phyloP scores from a whole-genome alignment of 23 tunicate species.

The Aplidium turbinatum region DNA sequence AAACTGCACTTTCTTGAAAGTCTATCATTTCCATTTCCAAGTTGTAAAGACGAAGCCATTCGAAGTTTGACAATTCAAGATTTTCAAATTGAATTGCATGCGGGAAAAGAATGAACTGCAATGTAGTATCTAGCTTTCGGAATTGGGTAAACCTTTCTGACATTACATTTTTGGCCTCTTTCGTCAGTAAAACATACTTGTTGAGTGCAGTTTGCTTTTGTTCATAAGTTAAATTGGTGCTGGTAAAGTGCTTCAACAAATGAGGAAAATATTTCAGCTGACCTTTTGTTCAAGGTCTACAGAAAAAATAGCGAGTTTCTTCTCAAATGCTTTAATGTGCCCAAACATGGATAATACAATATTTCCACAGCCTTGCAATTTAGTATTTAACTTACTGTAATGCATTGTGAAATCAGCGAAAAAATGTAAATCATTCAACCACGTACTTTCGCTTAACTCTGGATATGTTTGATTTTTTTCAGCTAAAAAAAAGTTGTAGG shows the following conservation, averaged over 20 bases:
- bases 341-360: constrained; percentile 8
- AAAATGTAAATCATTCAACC: constrained; percentile 21
- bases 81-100: constrained; percentile 19
- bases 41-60: constrained; percentile 25
- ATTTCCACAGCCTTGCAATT: constrained; percentile 9
- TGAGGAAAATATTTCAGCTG: constrained; percentile 27
- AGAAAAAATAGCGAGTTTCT: constrained; percentile 32
- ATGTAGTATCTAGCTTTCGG: constrained; percentile 21
- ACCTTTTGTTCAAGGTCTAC: constrained; percentile 6
- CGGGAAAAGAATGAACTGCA: constrained; percentile 27
- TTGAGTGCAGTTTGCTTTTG: constrained; percentile 8
- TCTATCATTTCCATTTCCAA: constrained; percentile 46
- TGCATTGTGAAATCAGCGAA: constrained; percentile 29
- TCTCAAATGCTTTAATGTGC: constrained; percentile 30
- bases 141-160: constrained; percentile 11
- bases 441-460: constrained; percentile 17
- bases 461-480: constrained; percentile 9
- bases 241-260: constrained; percentile 19
- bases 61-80: constrained; percentile 14
- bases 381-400: constrained; percentile 24
- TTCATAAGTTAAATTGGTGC: constrained; percentile 19
- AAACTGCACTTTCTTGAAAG: constrained; percentile 40
- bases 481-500: constrained; percentile 6
- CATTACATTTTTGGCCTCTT: constrained; percentile 13
- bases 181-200: constrained; percentile 12